Evolutionary conservation across 1,140 invertebrate genomes (phyloP).

Genomic region (Zaprionus ornatus): DNA sequence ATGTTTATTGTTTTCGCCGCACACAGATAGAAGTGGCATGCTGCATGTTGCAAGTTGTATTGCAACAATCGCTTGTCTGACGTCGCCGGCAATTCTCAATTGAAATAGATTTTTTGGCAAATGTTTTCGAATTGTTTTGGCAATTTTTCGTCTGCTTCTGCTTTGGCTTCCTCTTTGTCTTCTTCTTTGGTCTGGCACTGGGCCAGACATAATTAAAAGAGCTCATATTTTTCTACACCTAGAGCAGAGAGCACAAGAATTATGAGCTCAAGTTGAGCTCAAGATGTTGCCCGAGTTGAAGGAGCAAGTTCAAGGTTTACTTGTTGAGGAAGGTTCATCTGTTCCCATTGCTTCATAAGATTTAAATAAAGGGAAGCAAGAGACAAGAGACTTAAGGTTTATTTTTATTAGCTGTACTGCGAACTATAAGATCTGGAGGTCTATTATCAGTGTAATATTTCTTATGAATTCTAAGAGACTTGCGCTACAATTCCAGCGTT

Average conservation of each 20-base stretch:
- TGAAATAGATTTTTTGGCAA: slow-evolving; percentile 73
- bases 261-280: neutral
- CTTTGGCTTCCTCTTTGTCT: neutral
- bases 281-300: neutral
- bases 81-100: slow-evolving; percentile 66
- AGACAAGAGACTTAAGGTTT: too few species aligned
- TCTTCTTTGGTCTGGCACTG: slow-evolving; percentile 27
- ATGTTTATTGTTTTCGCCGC: slow-evolving; percentile 72
- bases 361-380: too few species aligned
- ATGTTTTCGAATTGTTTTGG: slow-evolving; percentile 39
- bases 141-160: slow-evolving; percentile 2
- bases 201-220: slow-evolving; percentile 67
- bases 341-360: neutral
- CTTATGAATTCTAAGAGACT: too few species aligned
- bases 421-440: too few species aligned
- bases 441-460: too few species aligned
- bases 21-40: slow-evolving; percentile 19
- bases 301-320: slow-evolving; percentile 1
- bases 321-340: neutral
- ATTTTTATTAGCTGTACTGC: too few species aligned
- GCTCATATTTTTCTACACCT: slow-evolving; percentile 12
- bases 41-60: slow-evolving; percentile 16
- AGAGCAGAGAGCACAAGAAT: neutral
- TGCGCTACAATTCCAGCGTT: too few species aligned
- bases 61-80: slow-evolving; percentile 23